Percentiles rank a stretch among this genome's conserved stretches.
These are phyloP conservation scores for Aspiorhynchus laticeps DNA, from an alignment of 2,113 vertebrate species.

Conservation along the genomic window DNA sequence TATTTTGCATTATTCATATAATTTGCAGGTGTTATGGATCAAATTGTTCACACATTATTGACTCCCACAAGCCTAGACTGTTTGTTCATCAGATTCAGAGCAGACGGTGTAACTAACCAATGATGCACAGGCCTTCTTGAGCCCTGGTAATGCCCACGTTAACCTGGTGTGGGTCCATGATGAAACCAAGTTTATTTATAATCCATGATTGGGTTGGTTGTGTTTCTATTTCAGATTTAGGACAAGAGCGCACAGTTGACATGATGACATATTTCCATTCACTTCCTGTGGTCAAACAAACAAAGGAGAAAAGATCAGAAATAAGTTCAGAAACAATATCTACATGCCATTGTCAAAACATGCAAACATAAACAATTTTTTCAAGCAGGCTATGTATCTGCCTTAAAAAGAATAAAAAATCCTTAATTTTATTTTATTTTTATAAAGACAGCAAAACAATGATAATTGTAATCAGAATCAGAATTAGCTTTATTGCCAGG, in stretches of 20 bases:
- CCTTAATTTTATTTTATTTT: no score
- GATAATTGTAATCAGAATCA: neutral
- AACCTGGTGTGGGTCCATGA: slow-evolving; percentile 79
- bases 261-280: slow-evolving; percentile 84
- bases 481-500: no score
- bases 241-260: slow-evolving; percentile 77
- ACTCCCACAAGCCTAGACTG: neutral
- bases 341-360: neutral
- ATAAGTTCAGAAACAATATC: neutral
- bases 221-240: slow-evolving; percentile 64
- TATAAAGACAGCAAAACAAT: no score
- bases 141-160: slow-evolving; percentile 83
- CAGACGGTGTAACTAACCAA: slow-evolving; percentile 71
- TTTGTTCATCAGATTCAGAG: no score
- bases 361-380: neutral
- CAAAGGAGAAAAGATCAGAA: neutral
- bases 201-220: slow-evolving; percentile 79
- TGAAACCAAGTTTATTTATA: slow-evolving; percentile 75
- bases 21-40: neutral
- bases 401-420: no score
- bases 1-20: neutral
- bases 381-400: neutral
- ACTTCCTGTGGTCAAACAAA: slow-evolving; percentile 70
- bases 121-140: slow-evolving; percentile 81
- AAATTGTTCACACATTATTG: neutral